These are phyloP conservation scores for Turnix velox DNA, from an alignment of 2,113 vertebrate genomes.

Conservation along the genomic window DNA sequence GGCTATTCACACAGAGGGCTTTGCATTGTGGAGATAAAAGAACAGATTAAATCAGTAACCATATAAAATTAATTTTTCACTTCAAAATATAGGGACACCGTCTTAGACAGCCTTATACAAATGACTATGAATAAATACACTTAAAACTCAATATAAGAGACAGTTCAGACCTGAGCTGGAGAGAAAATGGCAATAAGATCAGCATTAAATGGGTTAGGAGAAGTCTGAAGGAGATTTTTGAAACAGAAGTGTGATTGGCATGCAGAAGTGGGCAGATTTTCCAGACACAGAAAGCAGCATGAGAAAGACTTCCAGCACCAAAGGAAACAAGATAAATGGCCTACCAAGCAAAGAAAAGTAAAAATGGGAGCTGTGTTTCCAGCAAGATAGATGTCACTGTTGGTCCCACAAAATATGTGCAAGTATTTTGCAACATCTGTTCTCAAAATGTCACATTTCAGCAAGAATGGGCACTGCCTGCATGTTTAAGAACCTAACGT, in stretches of 20 bases:
- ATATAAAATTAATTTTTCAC: background rate
- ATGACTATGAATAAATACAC: background rate
- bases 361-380: constrained; percentile 12
- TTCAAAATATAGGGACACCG: background rate
- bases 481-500: background rate
- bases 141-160: background rate
- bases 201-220: background rate
- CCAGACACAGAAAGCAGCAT: constrained; percentile 22
- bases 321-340: constrained; percentile 18
- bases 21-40: background rate
- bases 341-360: constrained; percentile 14
- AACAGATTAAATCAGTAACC: background rate
- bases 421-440: constrained; percentile 46
- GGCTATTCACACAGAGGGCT: background rate
- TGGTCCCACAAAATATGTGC: constrained; percentile 50
- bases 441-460: constrained; percentile 35
- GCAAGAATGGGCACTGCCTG: constrained; percentile 10
- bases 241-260: constrained; percentile 42
- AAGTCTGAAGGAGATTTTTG: constrained; percentile 21
- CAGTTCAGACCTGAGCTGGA: background rate
- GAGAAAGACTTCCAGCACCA: constrained; percentile 3
- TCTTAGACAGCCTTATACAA: background rate
- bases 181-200: background rate
- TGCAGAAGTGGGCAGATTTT: constrained; percentile 54
- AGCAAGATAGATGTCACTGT: constrained; percentile 34